A percentile compares a stretch with the other conserved stretches of the same genome.
These are phyloP conservation scores for Hemibagrus guttatus DNA, from an alignment of 2,797 vertebrate genomes.

Conservation along the genomic window DNA sequence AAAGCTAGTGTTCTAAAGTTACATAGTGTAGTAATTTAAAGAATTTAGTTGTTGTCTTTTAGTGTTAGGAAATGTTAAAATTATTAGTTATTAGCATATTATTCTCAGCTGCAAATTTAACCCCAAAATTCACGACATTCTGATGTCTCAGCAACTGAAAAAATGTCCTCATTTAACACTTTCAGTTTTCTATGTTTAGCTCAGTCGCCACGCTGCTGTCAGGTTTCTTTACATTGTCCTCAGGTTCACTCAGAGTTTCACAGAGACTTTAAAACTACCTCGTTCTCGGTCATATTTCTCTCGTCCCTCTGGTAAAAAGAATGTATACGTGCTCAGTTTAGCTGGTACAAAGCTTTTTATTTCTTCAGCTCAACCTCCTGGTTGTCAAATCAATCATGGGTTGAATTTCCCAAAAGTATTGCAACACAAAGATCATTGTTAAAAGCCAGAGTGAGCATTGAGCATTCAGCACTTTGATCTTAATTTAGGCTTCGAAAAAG, in stretches of 20 bases:
- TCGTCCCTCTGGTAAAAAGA: neutral
- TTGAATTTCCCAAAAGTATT: neutral
- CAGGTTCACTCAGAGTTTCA: neutral
- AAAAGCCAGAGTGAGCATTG: neutral
- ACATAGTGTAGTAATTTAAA: neutral
- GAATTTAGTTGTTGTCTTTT: neutral
- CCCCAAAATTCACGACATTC: neutral
- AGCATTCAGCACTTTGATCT: neutral
- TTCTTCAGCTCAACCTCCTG: neutral
- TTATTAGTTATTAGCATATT: neutral
- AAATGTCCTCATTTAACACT: neutral
- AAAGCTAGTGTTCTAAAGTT: neutral
- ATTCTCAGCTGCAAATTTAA: neutral
- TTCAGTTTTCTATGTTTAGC: neutral
- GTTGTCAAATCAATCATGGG: neutral
- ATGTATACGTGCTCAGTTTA: neutral
- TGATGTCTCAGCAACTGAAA: neutral
- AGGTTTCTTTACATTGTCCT: neutral
- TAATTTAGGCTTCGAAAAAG: neutral
- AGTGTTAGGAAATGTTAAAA: neutral
- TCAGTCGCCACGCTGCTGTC: neutral
- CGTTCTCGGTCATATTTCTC: neutral
- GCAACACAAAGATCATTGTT: constrained; percentile 16
- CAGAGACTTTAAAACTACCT: neutral
- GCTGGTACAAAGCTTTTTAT: neutral